A percentile compares a stretch with the other conserved stretches of the same genome.
Evolutionary conservation across 2,888 invertebrate species (phyloP).

Genomic region (Pteria penguin): DNA sequence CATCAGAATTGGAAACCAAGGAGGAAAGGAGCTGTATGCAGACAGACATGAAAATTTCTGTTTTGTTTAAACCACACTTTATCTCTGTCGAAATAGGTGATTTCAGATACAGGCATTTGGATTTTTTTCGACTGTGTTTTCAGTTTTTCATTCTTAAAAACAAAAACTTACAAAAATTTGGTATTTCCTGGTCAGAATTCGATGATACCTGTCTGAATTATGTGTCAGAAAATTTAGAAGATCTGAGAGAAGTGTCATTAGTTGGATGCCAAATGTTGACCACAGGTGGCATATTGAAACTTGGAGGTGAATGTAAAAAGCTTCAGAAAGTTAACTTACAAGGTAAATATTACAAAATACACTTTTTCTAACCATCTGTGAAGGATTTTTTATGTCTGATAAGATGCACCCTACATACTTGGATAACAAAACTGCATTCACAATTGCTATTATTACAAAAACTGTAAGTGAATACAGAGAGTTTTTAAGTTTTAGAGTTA

Average conservation of each 20-base stretch:
- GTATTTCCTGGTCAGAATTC: slow-evolving; percentile 53
- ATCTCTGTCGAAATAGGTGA: slow-evolving; percentile 47
- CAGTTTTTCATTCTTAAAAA: slow-evolving; percentile 46
- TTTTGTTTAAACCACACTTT: slow-evolving; percentile 42
- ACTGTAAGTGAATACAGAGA: no score
- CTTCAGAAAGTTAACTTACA: slow-evolving; percentile 48
- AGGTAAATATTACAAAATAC: slow-evolving; percentile 38
- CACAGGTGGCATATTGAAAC: slow-evolving; percentile 42
- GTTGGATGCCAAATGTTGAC: slow-evolving; percentile 53
- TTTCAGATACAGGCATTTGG: slow-evolving; percentile 41
- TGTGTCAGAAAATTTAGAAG: slow-evolving; percentile 27
- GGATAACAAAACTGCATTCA: no score
- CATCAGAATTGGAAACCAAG: no score
- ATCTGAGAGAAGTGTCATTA: slow-evolving; percentile 48
- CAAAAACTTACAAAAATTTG: slow-evolving; percentile 43
- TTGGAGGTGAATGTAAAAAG: slow-evolving; percentile 49
- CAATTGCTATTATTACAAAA: no score
- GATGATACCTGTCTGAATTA: slow-evolving; percentile 41
- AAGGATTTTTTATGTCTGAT: no score
- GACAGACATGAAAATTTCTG: no score
- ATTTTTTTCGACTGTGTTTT: slow-evolving; percentile 43
- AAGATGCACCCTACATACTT: no score
- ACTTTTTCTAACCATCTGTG: not conserved
- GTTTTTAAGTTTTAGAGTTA: no score
- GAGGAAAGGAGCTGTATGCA: no score